Evolutionary conservation across 2,113 vertebrate genomes (phyloP).

Genomic region (Scalopus aquaticus): DNA sequence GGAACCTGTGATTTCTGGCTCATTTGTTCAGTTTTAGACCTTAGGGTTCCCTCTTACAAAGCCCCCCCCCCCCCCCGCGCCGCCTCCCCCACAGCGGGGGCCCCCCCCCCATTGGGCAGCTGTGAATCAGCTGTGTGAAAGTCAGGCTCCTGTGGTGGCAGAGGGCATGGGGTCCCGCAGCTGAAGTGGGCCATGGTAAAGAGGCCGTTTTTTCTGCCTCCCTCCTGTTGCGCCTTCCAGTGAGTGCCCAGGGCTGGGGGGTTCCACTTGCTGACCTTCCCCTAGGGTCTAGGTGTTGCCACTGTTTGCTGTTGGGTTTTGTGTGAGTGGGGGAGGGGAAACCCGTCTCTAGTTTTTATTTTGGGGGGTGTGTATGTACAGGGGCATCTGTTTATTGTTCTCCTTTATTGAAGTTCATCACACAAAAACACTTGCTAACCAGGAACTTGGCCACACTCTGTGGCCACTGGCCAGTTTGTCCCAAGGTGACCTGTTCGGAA

Average conservation of each 20-base stretch:
- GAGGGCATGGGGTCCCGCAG: conserved; percentile 13
- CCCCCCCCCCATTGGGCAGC: neutral
- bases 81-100: neutral
- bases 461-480: conserved; percentile 77
- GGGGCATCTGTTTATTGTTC: conserved; percentile 50
- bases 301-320: conserved; percentile 77
- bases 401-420: conserved; percentile 66
- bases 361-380: neutral
- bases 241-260: neutral
- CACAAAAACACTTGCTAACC: conserved; percentile 81
- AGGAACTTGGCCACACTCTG: conserved; percentile 79
- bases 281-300: conserved; percentile 69
- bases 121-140: conserved; percentile 78
- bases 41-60: conserved; percentile 51
- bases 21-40: conserved; percentile 78
- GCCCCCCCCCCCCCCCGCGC: neutral
- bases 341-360: conserved; percentile 81
- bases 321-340: conserved; percentile 63
- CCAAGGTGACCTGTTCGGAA: conserved; percentile 82
- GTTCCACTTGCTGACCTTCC: conserved; percentile 57
- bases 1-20: conserved; percentile 74
- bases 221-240: conserved; percentile 19
- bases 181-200: conserved; percentile 61
- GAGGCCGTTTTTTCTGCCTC: conserved; percentile 42
- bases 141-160: conserved; percentile 34